Percentiles rank a stretch among this genome's conserved stretches.
These are phyloP conservation scores for Crypturellus undulatus DNA, from an alignment of 2,113 vertebrate genomes.

Conservation along the genomic window DNA sequence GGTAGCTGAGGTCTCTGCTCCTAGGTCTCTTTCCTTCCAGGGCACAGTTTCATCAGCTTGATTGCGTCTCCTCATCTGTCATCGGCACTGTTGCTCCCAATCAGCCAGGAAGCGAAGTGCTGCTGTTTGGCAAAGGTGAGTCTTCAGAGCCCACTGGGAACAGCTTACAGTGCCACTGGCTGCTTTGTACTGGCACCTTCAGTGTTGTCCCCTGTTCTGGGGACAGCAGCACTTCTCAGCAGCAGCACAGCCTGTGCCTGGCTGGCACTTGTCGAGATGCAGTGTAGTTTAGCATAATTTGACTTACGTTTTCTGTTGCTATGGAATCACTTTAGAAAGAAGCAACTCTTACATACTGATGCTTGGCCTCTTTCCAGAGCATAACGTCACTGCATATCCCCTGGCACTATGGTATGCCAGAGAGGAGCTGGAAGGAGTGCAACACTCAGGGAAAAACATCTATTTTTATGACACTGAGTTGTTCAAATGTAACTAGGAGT, in stretches of 20 bases:
- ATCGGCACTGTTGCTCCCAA: neutral
- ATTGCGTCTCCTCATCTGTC: neutral
- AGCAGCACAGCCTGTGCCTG: neutral
- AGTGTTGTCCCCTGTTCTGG: neutral
- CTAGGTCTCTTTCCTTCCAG: neutral
- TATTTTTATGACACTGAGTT: neutral
- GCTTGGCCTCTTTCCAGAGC: constrained; percentile 27
- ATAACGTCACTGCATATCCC: neutral
- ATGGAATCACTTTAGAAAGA: constrained; percentile 7
- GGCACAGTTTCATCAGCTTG: neutral
- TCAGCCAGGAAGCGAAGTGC: neutral
- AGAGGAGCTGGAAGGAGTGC: constrained; percentile 29
- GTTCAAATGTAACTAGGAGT: neutral
- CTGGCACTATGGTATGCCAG: neutral
- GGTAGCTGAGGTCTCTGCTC: neutral
- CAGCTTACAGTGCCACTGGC: fast-evolving
- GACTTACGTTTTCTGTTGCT: constrained; percentile 1
- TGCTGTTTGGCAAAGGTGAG: neutral
- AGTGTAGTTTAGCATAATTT: neutral
- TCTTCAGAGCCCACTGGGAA: neutral
- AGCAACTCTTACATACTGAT: neutral
- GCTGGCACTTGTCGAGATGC: neutral
- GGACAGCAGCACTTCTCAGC: neutral
- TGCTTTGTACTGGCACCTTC: neutral
- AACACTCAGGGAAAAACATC: neutral